A percentile compares a stretch with the other conserved stretches of the same genome.
Evolutionary conservation across 1,140 invertebrate species (phyloP).

Genomic region (Neodiprion virginianus): DNA sequence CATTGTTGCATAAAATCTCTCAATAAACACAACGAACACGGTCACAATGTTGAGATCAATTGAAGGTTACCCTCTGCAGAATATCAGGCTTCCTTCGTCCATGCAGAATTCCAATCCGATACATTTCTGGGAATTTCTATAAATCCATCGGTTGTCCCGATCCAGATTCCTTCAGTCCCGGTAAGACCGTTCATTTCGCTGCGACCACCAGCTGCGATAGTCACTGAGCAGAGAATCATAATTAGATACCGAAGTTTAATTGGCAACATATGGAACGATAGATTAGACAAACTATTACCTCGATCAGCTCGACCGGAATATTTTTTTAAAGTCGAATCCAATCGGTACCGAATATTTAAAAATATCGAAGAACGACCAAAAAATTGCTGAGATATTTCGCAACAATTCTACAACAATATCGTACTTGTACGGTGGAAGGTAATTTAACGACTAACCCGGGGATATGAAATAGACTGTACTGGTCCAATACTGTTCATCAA

Average conservation of each 20-base stretch:
- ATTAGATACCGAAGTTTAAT: neutral
- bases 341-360: too few relatives aligned
- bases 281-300: neutral
- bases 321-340: too few relatives aligned
- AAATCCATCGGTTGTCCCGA: conserved; percentile 47
- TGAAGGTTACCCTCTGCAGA: conserved; percentile 52
- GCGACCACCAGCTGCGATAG: conserved; percentile 51
- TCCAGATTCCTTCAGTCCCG: conserved; percentile 53
- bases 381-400: too few relatives aligned
- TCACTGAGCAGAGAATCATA: conserved; percentile 39
- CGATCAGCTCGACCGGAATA: too few relatives aligned
- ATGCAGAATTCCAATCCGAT: conserved; percentile 41
- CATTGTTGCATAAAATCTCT: neutral
- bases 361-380: too few relatives aligned
- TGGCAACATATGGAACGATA: neutral
- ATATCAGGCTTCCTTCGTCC: conserved; percentile 57
- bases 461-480: conserved; percentile 55
- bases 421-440: neutral
- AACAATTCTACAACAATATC: neutral
- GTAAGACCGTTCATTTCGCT: conserved; percentile 52
- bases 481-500: conserved; percentile 56
- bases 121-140: conserved; percentile 47
- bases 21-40: neutral
- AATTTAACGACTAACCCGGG: conserved; percentile 42
- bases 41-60: neutral